Conservation (phyloP, 2,888 invertebrate species). For the Myathropa florea region DNA sequence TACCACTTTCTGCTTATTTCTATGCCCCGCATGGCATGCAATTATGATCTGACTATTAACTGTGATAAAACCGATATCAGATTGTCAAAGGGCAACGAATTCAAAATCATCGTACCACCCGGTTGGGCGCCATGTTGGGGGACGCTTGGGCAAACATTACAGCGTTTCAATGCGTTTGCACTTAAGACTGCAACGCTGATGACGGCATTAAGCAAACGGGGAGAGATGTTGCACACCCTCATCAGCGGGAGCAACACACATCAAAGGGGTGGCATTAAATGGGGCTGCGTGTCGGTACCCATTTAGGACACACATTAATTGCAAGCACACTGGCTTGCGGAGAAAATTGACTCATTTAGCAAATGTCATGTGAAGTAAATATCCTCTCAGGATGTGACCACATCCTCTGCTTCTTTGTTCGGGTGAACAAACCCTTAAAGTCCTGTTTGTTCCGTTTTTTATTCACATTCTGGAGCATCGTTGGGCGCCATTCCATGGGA, state of each 20-base stretch:
- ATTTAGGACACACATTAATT: constrained; percentile 34
- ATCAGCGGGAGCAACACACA: not conserved
- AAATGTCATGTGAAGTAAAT: constrained; percentile 3
- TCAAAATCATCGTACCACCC: not conserved
- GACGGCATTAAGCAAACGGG: not conserved
- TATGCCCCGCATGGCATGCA: constrained; percentile 9
- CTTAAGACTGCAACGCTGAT: not conserved
- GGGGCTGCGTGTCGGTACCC: constrained; percentile 17
- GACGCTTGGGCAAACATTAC: not conserved
- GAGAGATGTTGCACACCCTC: not conserved
- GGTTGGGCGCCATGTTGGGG: not conserved
- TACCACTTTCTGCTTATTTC: not conserved
- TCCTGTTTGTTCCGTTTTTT: not conserved
- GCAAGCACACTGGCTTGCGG: not conserved
- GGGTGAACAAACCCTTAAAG: not conserved
- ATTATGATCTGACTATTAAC: constrained; percentile 22
- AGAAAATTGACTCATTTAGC: constrained; percentile 12
- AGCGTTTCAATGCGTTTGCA: not conserved
- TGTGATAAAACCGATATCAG: not conserved
- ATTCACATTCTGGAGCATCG: too few species aligned
- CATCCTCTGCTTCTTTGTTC: not conserved
- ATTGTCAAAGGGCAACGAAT: not conserved
- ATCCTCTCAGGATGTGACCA: not conserved
- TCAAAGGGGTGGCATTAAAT: not conserved
- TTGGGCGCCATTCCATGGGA: not conserved